These are phyloP conservation scores for Dermatophagoides farinae DNA, from an alignment of 1,140 invertebrate species.

Conservation along the genomic window DNA sequence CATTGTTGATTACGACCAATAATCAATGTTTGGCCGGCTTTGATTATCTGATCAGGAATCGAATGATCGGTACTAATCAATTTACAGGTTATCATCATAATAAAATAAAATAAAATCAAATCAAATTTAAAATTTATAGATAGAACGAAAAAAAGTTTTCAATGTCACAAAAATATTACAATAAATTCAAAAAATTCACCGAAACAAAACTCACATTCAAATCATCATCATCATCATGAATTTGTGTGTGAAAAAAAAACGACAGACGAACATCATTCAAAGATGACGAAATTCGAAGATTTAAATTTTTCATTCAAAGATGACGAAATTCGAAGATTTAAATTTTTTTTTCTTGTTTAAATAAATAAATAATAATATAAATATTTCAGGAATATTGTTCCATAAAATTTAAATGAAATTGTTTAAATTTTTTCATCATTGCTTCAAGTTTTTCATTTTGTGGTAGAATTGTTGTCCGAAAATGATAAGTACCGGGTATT, in stretches of 20 bases:
- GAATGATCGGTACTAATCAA: not conserved
- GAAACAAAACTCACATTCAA: no score
- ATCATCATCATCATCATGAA: no score
- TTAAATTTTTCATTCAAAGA: not conserved
- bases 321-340: not conserved
- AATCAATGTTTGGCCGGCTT: not conserved
- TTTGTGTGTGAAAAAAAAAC: no score
- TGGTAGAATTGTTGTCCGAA: constrained; percentile 35
- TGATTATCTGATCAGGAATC: not conserved
- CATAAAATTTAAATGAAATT: constrained; percentile 17
- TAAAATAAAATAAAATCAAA: not conserved
- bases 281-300: not conserved
- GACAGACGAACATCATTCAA: not conserved
- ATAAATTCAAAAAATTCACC: no score
- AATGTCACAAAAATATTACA: not conserved
- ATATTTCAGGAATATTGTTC: constrained; percentile 14
- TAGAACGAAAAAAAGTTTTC: not conserved
- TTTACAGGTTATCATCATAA: not conserved
- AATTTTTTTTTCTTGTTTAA: not conserved
- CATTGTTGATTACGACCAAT: constrained; percentile 8
- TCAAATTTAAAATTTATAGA: not conserved
- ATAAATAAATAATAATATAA: not conserved
- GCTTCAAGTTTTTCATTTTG: constrained; percentile 16
- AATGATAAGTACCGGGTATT: constrained; percentile 75
- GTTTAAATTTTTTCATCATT: constrained; percentile 17